phyloP scores from a whole-genome alignment of 2,113 vertebrate genomes.

The Rhea americana region DNA sequence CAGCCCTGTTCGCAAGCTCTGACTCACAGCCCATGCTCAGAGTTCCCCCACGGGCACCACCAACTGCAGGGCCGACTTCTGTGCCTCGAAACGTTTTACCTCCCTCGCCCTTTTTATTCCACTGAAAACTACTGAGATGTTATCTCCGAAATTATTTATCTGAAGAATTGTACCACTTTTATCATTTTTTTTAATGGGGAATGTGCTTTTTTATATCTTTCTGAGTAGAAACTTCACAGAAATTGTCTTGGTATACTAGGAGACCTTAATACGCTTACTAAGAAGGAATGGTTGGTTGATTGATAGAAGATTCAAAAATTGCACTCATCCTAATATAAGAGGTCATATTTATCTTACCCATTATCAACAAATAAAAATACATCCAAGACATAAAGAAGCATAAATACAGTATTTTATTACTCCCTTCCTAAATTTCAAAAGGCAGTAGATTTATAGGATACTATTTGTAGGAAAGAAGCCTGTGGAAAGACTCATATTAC shows the following conservation, averaged over 20 bases:
- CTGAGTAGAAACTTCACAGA: background rate
- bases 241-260: background rate
- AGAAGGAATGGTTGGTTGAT: background rate
- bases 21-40: background rate
- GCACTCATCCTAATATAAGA: background rate
- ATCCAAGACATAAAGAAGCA: background rate
- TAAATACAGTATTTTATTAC: constrained; percentile 45
- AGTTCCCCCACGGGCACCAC: background rate
- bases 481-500: background rate
- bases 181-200: background rate
- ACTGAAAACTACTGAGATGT: background rate
- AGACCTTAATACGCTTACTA: background rate
- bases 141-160: background rate
- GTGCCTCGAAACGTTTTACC: background rate
- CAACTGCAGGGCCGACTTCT: background rate
- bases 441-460: constrained; percentile 49
- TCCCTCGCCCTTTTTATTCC: background rate
- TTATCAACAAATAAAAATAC: background rate
- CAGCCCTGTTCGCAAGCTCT: background rate
- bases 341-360: background rate
- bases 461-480: constrained; percentile 39
- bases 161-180: background rate
- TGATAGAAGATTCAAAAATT: background rate
- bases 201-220: background rate
- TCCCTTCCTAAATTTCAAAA: constrained; percentile 48